Base-by-base conservation (phyloP, 2,113 vertebrate species). In the Stigmatopora argus region DNA sequence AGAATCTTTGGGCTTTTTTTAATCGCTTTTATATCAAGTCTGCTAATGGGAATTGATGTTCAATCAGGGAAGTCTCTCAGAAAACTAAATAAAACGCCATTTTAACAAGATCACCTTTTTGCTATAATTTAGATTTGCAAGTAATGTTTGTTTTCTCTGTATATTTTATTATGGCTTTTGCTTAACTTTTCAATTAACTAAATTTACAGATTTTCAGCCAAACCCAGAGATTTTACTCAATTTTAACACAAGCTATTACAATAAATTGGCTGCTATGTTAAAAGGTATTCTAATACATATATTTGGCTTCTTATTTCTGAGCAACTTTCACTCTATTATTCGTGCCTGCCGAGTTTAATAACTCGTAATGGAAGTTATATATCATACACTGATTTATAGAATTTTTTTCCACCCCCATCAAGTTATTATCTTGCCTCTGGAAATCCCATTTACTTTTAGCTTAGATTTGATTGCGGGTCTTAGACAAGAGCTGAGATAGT, bases 31-130 rank as follows among this genome's bases (percentile, higher is more conserved):
- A 70, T 79, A 84, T 53, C 75, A 79, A 81, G 75, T 84, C 84
- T 78, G 67, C 70, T 80, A 79, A 86, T 78, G 58, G 61, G 79
- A 77, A 86, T 84, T 84, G 74, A 57, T 76, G 77, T 6, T 77
- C 68, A 70, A 76, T 85, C 75, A 70, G 63, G 62, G 64, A 74
- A 49, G 49, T 69, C 44, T 67, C 67, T 70, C 49, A 66, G 45
- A 41, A 74, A 75, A 80, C 70, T 53, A 75, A 66, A 4, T 31
- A 44, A 80, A 72, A 51, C 64, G 44, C 71, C 6, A 7, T 10
- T 71, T 55, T 44, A 49, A 69, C 55, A 49, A 70, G 47, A 57
- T 41, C 21, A 34, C 26, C 4, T 38, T 38, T 8, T 41, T 41
- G 7, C 38, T 41, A 7, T 41, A 1, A 10, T 41, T 41, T 41